These are phyloP conservation scores for Campylorhamphus procurvoides DNA, from an alignment of 2,113 vertebrate genomes.

Conservation along the genomic window DNA sequence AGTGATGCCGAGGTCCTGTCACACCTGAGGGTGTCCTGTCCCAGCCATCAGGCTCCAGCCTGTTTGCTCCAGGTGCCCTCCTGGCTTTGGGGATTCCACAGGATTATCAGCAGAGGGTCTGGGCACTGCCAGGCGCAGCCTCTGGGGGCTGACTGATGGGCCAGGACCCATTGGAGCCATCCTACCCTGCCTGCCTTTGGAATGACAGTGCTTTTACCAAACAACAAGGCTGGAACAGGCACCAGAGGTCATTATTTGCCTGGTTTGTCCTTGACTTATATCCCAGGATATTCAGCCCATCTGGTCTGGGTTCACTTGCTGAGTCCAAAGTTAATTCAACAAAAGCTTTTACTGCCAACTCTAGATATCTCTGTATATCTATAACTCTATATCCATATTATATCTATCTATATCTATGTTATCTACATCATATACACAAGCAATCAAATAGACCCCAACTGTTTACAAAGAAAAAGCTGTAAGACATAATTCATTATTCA, in stretches of 20 bases:
- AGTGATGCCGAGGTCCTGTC: constrained; percentile 12
- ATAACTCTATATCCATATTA: not conserved
- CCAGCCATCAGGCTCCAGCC: not conserved
- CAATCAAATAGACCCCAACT: not conserved
- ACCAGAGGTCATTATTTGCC: not conserved
- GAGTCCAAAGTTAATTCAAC: not conserved
- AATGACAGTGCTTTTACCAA: not conserved
- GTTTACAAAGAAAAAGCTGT: not conserved
- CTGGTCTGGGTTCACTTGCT: not conserved
- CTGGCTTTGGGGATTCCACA: not conserved
- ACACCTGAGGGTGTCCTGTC: not conserved
- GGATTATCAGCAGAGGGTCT: not conserved
- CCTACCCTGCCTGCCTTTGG: not conserved
- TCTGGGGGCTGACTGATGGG: not conserved
- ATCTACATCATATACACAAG: not conserved
- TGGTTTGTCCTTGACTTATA: not conserved
- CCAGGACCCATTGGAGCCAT: not conserved
- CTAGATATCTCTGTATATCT: too few relatives aligned
- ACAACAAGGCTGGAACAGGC: not conserved
- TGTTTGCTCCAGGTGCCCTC: not conserved
- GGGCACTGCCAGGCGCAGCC: not conserved
- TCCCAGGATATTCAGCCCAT: not conserved
- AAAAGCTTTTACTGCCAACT: not conserved
- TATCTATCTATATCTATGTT: not conserved
- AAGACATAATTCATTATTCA: not conserved